phyloP scores from a whole-genome alignment of 2,113 vertebrate genomes.

The Hippocampus guttulatus region DNA sequence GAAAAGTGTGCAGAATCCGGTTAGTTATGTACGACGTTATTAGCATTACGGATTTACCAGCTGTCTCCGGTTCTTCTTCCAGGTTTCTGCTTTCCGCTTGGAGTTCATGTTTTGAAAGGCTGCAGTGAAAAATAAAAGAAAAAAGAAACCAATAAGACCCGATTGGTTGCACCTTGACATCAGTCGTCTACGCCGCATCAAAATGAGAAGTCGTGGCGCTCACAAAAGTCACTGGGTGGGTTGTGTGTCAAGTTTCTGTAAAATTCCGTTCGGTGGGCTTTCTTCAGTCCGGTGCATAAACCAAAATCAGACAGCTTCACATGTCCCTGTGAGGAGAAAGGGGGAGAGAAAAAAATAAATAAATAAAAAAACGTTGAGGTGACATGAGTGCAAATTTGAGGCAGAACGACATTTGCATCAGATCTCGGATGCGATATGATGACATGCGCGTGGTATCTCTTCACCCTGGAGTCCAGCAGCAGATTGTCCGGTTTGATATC shows the following conservation, averaged over 20 bases:
- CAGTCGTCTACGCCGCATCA: not conserved
- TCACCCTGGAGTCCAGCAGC: conserved; percentile 88
- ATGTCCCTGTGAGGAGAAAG: conserved; percentile 77
- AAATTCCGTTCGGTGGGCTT: conserved; percentile 96
- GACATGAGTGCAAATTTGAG: not conserved
- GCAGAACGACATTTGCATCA: not conserved
- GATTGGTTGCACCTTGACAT: not conserved
- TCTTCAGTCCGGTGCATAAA: conserved; percentile 95
- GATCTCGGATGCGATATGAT: not conserved
- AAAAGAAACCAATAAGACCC: not conserved
- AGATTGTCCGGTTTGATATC: conserved; percentile 99
- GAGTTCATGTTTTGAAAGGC: conserved; percentile 99
- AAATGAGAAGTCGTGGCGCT: conserved; percentile 46
- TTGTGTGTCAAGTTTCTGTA: conserved; percentile 96
- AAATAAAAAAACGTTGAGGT: not conserved
- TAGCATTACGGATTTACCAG: conserved; percentile 69
- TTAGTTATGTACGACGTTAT: not conserved
- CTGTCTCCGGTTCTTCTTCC: conserved; percentile 97
- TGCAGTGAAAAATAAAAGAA: conserved; percentile 36
- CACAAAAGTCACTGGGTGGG: conserved; percentile 97
- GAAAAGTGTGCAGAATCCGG: not conserved
- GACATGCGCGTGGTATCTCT: conserved; percentile 14
- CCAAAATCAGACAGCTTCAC: conserved; percentile 98
- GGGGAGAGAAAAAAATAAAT: not conserved
- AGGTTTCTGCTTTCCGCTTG: conserved; percentile 98